These are phyloP conservation scores for Alethe castanea DNA, from an alignment of 2,113 vertebrate species.

Conservation along the genomic window DNA sequence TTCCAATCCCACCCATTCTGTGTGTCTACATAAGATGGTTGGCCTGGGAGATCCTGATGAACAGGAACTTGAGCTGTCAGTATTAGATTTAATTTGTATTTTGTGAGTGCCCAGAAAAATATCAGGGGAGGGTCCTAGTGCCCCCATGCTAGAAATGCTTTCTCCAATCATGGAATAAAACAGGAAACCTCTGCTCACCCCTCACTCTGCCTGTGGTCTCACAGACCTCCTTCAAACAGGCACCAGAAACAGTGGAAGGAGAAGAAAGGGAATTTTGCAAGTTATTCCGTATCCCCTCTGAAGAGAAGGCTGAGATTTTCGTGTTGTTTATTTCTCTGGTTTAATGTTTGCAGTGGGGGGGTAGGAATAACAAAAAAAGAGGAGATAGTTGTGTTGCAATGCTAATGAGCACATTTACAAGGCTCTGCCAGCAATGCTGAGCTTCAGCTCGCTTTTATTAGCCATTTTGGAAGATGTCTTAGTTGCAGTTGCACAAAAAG, in stretches of 20 bases:
- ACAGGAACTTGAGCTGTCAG: not conserved
- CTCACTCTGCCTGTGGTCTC: not conserved
- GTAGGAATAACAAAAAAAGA: not conserved
- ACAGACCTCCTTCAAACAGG: not conserved
- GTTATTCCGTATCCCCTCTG: not conserved
- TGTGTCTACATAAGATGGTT: not conserved
- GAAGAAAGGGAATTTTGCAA: not conserved
- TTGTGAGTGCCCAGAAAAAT: not conserved
- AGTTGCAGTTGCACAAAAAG: constrained; percentile 40
- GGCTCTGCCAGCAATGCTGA: not conserved
- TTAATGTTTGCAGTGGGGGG: not conserved
- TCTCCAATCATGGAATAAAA: not conserved
- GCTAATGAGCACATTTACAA: constrained; percentile 31
- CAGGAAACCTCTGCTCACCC: not conserved
- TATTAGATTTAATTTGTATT: fast-evolving
- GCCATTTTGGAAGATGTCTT: constrained; percentile 50
- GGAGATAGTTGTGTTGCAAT: not conserved
- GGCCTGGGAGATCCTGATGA: not conserved
- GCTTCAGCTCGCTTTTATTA: constrained; percentile 20
- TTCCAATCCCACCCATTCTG: not conserved
- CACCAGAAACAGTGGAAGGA: not conserved
- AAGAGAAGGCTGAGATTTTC: not conserved
- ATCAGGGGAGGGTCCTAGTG: not conserved
- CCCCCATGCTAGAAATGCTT: not conserved
- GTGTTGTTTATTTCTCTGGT: not conserved